Evolutionary conservation across 2,888 invertebrate species (phyloP).

Genomic region (Fragum whitleyi): DNA sequence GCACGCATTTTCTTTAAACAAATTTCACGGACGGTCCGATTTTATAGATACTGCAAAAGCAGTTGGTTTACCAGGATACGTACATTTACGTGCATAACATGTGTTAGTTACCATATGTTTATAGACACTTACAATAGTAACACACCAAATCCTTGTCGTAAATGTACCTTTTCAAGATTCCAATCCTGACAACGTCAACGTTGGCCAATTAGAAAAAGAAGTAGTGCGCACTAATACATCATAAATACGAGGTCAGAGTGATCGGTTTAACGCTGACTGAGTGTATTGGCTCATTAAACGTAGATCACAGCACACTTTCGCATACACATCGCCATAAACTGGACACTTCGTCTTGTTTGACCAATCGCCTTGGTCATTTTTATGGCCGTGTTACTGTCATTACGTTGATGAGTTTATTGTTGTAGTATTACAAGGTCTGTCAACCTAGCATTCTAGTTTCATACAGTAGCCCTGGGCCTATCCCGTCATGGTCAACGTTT

Average conservation of each 20-base stretch:
- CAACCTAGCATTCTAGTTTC: conserved; percentile 46
- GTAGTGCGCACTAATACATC: conserved; percentile 12
- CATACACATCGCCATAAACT: conserved; percentile 39
- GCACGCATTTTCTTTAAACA: too few relatives aligned
- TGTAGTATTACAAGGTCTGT: conserved; percentile 50
- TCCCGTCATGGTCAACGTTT: too few relatives aligned
- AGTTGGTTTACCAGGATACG: too few relatives aligned
- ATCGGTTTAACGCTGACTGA: conserved; percentile 13
- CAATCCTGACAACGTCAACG: background rate
- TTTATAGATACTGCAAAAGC: too few relatives aligned
- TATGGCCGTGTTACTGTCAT: conserved; percentile 42
- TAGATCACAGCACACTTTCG: conserved; percentile 19
- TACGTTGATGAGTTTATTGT: conserved; percentile 60
- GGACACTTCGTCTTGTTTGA: conserved; percentile 61
- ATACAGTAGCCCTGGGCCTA: too few relatives aligned
- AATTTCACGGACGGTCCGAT: too few relatives aligned
- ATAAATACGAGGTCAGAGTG: conserved; percentile 6
- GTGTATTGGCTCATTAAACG: conserved; percentile 15
- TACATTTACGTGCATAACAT: too few relatives aligned
- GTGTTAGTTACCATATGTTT: too few relatives aligned
- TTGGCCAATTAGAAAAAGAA: background rate
- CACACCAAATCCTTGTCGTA: too few relatives aligned
- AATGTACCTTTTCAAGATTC: too few relatives aligned
- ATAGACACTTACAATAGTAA: too few relatives aligned
- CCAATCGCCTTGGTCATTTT: conserved; percentile 58